Evolutionary conservation across 1,140 invertebrate species (phyloP).

Genomic region (Meloidogyne chitwoodi): DNA sequence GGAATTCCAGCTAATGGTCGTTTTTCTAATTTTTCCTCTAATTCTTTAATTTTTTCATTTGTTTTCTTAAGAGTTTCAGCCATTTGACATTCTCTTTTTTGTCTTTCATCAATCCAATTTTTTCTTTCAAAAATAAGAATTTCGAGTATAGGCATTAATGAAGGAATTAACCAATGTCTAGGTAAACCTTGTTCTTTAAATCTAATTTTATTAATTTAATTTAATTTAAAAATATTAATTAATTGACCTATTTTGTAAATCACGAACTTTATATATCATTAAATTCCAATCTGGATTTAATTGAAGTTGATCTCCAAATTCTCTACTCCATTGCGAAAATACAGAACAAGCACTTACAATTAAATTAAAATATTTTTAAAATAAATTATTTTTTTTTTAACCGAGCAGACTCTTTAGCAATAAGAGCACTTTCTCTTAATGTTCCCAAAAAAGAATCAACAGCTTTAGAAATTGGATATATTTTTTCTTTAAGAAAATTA

Average conservation of each 20-base stretch:
- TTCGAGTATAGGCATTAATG: slow-evolving; percentile 31
- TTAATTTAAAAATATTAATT: not conserved
- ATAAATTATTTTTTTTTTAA: slow-evolving; percentile 1
- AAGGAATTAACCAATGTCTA: slow-evolving; percentile 39
- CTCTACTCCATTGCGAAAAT: slow-evolving; percentile 15
- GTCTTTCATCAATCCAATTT: slow-evolving; percentile 25
- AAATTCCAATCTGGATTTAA: slow-evolving; percentile 37
- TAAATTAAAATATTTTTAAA: not conserved
- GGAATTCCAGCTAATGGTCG: not conserved
- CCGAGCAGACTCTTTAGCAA: slow-evolving; percentile 33
- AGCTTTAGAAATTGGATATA: slow-evolving; percentile 42
- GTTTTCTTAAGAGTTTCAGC: slow-evolving; percentile 3
- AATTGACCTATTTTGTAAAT: slow-evolving; percentile 28
- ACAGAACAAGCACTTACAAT: not conserved
- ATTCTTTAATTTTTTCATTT: slow-evolving; percentile 4
- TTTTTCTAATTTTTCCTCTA: slow-evolving; percentile 6
- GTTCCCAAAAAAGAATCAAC: slow-evolving; percentile 35
- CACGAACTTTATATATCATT: slow-evolving; percentile 41
- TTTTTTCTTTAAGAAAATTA: slow-evolving; percentile 33
- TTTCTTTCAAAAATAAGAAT: slow-evolving; percentile 35
- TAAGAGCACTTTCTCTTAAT: slow-evolving; percentile 25
- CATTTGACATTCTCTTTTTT: slow-evolving; percentile 9
- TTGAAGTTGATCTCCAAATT: slow-evolving; percentile 38
- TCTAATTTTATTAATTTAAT: not conserved
- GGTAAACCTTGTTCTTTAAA: slow-evolving; percentile 27